Percentiles rank a stretch among this genome's conserved stretches.
phyloP scores from a whole-genome alignment of 2,113 vertebrate genomes.

The Pseudolaguvia tuberculata region DNA sequence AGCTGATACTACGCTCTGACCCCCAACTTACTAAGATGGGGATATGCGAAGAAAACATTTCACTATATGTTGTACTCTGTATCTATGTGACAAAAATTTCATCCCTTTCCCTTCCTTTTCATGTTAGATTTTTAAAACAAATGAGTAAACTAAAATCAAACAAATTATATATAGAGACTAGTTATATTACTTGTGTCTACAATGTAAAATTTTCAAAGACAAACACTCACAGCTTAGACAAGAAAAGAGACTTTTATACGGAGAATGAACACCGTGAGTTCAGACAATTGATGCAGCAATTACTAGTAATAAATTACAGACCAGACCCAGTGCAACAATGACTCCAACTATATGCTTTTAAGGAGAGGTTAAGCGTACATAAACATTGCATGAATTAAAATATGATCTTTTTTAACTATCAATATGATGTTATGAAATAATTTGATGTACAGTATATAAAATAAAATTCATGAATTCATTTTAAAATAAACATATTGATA shows the following conservation, averaged over 20 bases:
- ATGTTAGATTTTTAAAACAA: too few relatives aligned
- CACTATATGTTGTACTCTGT: too few relatives aligned
- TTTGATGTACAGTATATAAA: constrained; percentile 24
- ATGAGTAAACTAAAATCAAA: too few relatives aligned
- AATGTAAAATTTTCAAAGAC: neutral
- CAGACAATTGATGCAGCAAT: constrained; percentile 25
- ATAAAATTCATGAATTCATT: constrained; percentile 1
- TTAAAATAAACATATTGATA: too few relatives aligned
- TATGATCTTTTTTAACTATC: constrained; percentile 6
- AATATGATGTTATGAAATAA: constrained; percentile 3
- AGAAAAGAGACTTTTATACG: neutral
- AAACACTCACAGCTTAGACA: neutral
- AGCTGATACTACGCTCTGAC: too few relatives aligned
- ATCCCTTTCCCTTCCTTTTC: too few relatives aligned
- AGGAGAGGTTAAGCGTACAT: constrained; percentile 1
- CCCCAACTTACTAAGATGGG: too few relatives aligned
- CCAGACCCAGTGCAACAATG: constrained; percentile 11
- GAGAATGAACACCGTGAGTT: neutral
- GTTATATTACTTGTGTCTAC: neutral
- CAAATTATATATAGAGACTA: too few relatives aligned
- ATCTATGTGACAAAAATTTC: too few relatives aligned
- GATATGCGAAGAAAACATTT: too few relatives aligned
- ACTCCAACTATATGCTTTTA: constrained; percentile 20
- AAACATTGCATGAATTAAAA: constrained; percentile 31
- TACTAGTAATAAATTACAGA: constrained; percentile 30